These are phyloP conservation scores for Tautogolabrus adspersus DNA, from an alignment of 2,113 vertebrate genomes.

Conservation along the genomic window DNA sequence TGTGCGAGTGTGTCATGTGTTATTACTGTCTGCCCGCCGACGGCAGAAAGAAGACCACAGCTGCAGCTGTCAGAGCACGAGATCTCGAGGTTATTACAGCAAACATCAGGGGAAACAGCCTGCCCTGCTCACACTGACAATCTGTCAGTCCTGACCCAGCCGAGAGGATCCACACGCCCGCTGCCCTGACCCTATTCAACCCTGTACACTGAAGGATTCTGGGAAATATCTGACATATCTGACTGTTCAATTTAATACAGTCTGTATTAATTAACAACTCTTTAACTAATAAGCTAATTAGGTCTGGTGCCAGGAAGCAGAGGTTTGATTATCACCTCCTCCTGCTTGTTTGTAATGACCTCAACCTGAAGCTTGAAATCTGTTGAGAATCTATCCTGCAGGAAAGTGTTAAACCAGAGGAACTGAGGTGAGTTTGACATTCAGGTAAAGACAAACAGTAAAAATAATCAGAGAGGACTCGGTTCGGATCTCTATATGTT, in stretches of 20 bases:
- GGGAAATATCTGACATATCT: not conserved
- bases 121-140: conserved; percentile 32
- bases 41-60: conserved; percentile 42
- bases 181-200: not conserved
- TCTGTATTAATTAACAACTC: not conserved
- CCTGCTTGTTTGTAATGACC: not conserved
- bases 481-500: too few species aligned
- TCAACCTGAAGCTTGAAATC: not conserved
- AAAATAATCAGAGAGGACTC: too few species aligned
- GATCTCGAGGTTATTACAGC: conserved; percentile 36
- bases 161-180: conserved; percentile 12
- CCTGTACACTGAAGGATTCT: not conserved
- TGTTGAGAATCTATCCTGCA: too few species aligned
- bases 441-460: too few species aligned
- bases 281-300: not conserved
- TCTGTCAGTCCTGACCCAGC: conserved; percentile 34
- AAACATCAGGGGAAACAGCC: conserved; percentile 52
- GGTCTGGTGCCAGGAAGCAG: not conserved
- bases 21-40: conserved; percentile 45
- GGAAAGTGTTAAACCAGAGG: too few species aligned
- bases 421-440: too few species aligned
- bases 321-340: not conserved
- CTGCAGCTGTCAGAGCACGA: conserved; percentile 43
- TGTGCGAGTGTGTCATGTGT: conserved; percentile 40
- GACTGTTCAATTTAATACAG: not conserved